phyloP scores from a whole-genome alignment of 2,888 invertebrate species.

The Tetheella fluctuosa region DNA sequence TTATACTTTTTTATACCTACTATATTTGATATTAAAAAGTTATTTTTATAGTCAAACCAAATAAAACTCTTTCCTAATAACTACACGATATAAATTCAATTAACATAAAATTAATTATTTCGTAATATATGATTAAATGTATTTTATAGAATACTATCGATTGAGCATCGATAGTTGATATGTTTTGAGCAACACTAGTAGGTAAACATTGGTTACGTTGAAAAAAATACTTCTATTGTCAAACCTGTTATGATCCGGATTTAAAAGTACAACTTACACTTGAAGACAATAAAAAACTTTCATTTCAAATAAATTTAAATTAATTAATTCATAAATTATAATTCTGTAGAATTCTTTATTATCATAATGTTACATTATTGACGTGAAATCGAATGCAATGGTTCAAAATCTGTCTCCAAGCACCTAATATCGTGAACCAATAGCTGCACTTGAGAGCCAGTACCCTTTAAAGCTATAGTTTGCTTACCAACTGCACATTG shows the following conservation, averaged over 20 bases:
- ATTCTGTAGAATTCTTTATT: background rate
- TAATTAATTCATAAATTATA: too few species aligned
- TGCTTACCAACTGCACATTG: too few species aligned
- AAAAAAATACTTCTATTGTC: background rate
- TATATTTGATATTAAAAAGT: too few species aligned
- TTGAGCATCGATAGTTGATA: background rate
- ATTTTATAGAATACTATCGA: background rate
- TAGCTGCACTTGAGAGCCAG: too few species aligned
- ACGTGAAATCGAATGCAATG: too few species aligned
- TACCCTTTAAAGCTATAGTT: too few species aligned
- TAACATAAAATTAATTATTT: background rate
- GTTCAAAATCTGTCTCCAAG: too few species aligned
- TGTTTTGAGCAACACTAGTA: background rate
- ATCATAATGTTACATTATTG: background rate
- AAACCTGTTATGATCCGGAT: conserved; percentile 4
- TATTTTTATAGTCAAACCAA: background rate
- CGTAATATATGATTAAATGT: background rate
- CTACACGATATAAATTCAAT: background rate
- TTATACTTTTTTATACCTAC: too few species aligned
- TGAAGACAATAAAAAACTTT: background rate
- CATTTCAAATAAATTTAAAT: background rate
- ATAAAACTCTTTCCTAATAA: background rate
- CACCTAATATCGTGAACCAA: too few species aligned
- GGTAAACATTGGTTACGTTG: background rate
- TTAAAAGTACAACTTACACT: background rate